These are phyloP conservation scores for Glaucomys volans DNA, from an alignment of 2,113 vertebrate genomes.

Conservation along the genomic window DNA sequence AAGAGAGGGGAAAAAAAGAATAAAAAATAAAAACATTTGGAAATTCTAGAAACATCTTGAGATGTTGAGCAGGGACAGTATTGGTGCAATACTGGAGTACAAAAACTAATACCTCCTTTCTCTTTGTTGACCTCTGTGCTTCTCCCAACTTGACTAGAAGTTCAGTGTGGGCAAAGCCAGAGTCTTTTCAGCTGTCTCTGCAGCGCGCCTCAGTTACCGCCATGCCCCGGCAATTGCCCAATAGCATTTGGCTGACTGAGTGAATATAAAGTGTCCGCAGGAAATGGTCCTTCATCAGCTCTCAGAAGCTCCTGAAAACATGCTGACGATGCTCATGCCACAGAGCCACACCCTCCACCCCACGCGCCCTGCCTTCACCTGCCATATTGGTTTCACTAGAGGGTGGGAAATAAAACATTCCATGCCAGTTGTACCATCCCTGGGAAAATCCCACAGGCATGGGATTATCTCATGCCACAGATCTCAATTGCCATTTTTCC, in stretches of 20 bases:
- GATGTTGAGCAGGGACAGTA: not conserved
- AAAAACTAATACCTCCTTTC: not conserved
- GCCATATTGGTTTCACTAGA: slow-evolving; percentile 53
- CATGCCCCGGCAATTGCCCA: not conserved
- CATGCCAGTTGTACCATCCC: not conserved
- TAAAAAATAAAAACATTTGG: not conserved
- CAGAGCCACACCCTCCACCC: not conserved
- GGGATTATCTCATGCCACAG: not conserved
- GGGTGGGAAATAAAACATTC: not conserved
- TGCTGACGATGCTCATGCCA: not conserved
- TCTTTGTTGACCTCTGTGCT: not conserved
- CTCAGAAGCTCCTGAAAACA: slow-evolving; percentile 26
- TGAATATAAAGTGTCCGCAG: not conserved
- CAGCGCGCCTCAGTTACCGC: fast-evolving
- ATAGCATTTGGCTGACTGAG: not conserved
- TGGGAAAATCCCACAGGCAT: slow-evolving; percentile 56
- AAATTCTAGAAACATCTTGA: not conserved
- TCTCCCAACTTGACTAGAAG: not conserved
- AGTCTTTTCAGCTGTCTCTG: not conserved
- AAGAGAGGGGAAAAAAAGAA: not conserved
- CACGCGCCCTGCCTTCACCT: not conserved
- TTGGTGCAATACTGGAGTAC: not conserved
- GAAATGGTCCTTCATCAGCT: not conserved
- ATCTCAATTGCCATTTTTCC: not conserved
- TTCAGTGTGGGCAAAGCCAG: not conserved